Base-by-base conservation (phyloP, 2,888 invertebrate species). In the Timandra comae region DNA sequence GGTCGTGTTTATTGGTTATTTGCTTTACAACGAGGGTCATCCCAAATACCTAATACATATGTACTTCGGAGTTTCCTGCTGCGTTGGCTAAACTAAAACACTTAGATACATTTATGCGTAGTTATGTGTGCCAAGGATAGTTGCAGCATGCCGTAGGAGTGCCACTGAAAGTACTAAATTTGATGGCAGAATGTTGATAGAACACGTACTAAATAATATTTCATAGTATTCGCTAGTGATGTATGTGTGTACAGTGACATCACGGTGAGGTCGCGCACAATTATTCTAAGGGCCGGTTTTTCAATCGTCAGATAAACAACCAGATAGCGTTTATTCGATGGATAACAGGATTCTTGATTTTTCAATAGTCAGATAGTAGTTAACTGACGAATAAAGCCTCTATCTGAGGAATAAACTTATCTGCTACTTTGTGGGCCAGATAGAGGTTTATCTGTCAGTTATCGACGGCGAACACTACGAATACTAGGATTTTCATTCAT, bases 1-100 rank as follows among this genome's bases (percentile, higher is more conserved):
- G 81, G 82, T 66, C 60, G 77, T 63, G 70, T 74, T 77, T 77
- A 76, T 75, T 70, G 63, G 57, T 56, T 63, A 56, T 65, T 62
- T 59, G 52, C 52, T 46, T 48, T 52, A 49, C 49, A 41, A 51
- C 43, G 40, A 43, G 46, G 46, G 49, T 54, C 52, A 56, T 58
- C 55, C 43, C 49, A 49, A 54, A n/a, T n/a, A 63, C 9, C 9
- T 50, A 56, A 48, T 51, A 39, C 29, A 36, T 41, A 28, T 25
- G 12, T 23, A 31, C 28, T 49, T 46, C 35, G 44, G 45, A 43
- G 38, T 46, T 44, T 52, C 36, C 46, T 43, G 40, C 30, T 43
- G 41, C 35, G 37, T 33, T 46, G 44, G 46, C 40, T 45, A 38
- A 44, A 55, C 43, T 46, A 34, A 35, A 31, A 30, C 37, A 25